Evolutionary conservation across 2,888 invertebrate genomes (phyloP), one percentile per base, ranked within the genome.

Genomic region (Oscheius sp.): DNA sequence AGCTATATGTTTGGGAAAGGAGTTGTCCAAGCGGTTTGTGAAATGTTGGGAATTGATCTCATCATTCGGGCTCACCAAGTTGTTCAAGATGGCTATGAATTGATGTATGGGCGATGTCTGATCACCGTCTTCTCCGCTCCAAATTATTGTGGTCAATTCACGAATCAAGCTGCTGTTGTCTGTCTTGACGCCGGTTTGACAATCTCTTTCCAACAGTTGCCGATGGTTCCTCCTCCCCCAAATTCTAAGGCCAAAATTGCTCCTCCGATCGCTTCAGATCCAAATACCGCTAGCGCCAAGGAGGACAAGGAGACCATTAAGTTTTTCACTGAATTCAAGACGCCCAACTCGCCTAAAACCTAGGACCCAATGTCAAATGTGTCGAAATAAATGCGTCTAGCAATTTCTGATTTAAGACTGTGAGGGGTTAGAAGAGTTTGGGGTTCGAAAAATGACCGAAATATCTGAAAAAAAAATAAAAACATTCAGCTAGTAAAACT

Each of bases 1-100:
- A 89, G 89, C 20, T 90, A 88, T 84, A 88, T 89, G 42, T 90
- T 90, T 84, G 90, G 90, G 15, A 88, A 89, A 20, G 90, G 90
- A 74, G 87, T 90, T 33, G 89, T 90, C 12, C 83, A 87, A 45
- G 87, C 88, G 52, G 89, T 89, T 77, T 87, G 90, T 52, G 84
- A 87, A 65, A 87, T 87, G 68, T 88, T 90, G 75, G 88, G 89
- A 74, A 87, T 88, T 72, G 89, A 89, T 78, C 53, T 29, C 15
- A 31, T 63, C 17, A 31, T 46, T 20, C 69, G 80, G 8, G 80
- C 80, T 31, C 80, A 80, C 61, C 80, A 80, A 65, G 80, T 80
- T 1, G 80, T 80, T 39, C 80, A 80, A 39, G 80, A 76, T 31
- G 77, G 79, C 8, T 80, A 80, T 42, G 80, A 80, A 53, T 80